Base-by-base conservation (phyloP, 2,888 invertebrate species). In the Raillietiella orientalis region DNA sequence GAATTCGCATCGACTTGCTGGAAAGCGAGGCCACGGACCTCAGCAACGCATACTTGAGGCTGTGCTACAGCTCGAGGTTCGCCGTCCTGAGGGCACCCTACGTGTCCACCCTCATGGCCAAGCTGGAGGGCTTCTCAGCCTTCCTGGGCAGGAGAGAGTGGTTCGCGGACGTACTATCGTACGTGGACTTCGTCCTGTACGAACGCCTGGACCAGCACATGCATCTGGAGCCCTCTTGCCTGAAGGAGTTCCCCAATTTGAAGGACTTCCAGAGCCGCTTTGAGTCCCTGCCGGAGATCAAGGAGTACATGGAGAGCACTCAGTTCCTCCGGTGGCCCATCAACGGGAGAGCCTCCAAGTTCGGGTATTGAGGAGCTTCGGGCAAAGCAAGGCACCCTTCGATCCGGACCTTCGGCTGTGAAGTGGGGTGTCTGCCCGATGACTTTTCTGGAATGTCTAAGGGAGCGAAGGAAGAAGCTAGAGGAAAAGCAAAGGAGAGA, bases 111-210 rank as follows among this genome's bases (percentile, higher is more conserved):
- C n/a, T n/a, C n/a, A n/a, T n/a, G n/a, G n/a, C n/a, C n/a, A n/a
- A n/a, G n/a, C n/a, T n/a, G n/a, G n/a, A n/a, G n/a, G n/a, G n/a
- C n/a, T n/a, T n/a, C n/a, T n/a, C n/a, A n/a, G n/a, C n/a, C n/a
- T n/a, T n/a, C n/a, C n/a, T n/a, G n/a, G n/a, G n/a, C n/a, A n/a
- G n/a, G n/a, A n/a, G n/a, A n/a, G n/a, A n/a, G n/a, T n/a, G n/a
- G n/a, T n/a, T n/a, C n/a, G n/a, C n/a, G n/a, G n/a, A n/a, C n/a
- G n/a, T 16, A 13, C 14, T 29, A 19, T 29, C 29, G 2, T 38
- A 30, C 29, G 37, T 36, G 3, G 38, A 38, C 30, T 39, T 38
- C 29, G 29, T 31, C 8, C 28, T 37, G 12, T 38, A 34, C 33
- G 39, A 39, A 26, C 34, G 35, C 26, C 33, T 37, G 22, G 37